Conservation (phyloP, 2,888 invertebrate species). For the Habrosyne pyritoides region DNA sequence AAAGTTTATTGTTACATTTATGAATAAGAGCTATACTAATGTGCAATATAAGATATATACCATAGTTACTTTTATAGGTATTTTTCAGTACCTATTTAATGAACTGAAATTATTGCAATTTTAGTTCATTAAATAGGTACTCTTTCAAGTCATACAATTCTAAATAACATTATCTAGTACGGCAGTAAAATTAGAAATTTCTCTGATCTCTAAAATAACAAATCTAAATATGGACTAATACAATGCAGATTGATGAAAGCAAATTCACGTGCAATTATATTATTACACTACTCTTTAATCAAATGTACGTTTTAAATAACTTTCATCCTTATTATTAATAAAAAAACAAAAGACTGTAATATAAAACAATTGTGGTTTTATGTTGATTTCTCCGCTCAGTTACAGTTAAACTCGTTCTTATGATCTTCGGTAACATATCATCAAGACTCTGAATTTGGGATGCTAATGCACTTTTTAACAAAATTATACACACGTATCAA, state of each 20-base stretch:
- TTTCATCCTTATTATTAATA: background rate
- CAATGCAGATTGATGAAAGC: background rate
- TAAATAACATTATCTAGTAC: no score
- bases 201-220: no score
- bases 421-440: constrained; percentile 27
- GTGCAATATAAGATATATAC: no score
- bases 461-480: constrained; percentile 29
- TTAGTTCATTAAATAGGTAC: no score
- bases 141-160: no score
- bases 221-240: no score
- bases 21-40: no score
- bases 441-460: constrained; percentile 30
- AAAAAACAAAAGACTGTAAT: background rate
- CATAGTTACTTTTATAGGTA: no score
- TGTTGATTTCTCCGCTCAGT: constrained; percentile 12
- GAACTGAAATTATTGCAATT: no score
- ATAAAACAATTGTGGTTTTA: background rate
- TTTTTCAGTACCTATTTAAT: no score
- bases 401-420: constrained; percentile 21
- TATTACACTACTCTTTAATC: background rate
- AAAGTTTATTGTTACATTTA: no score
- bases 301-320: background rate
- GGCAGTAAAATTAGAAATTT: no score
- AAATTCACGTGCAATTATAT: background rate
- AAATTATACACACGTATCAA: constrained; percentile 47